phyloP scores from a whole-genome alignment of 2,797 vertebrate species.

The Eulemur coronatus region DNA sequence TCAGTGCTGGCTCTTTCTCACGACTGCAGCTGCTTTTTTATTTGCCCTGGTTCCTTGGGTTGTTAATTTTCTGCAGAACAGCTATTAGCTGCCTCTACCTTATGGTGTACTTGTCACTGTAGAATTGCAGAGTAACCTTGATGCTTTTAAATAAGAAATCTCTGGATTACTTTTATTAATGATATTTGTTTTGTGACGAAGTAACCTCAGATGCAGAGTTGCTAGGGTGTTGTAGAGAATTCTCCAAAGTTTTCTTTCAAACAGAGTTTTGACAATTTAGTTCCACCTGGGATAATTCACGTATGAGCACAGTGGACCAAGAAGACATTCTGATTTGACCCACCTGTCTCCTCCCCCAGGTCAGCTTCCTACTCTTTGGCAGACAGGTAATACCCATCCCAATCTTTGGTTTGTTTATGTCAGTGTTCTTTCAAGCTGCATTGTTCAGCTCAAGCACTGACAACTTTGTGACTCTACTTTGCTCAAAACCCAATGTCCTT shows the following conservation, averaged over 20 bases:
- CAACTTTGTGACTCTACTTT: neutral
- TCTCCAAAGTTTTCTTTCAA: neutral
- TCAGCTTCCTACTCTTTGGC: neutral
- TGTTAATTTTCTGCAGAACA: neutral
- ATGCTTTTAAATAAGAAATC: neutral
- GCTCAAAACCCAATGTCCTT: neutral
- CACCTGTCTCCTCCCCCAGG: neutral
- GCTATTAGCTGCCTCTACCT: accelerated
- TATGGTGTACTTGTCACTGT: neutral
- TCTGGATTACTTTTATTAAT: neutral
- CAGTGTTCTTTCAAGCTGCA: neutral
- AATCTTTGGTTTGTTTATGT: neutral
- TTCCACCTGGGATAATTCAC: neutral
- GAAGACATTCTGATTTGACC: neutral
- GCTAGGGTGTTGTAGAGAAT: neutral
- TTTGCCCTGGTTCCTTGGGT: neutral
- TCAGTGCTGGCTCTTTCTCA: neutral
- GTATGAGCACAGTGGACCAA: neutral
- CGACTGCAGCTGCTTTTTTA: neutral
- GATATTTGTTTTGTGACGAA: neutral
- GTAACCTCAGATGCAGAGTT: neutral
- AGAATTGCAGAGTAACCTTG: neutral
- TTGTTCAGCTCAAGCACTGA: neutral
- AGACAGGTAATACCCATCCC: neutral
- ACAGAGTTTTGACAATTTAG: neutral